Evolutionary conservation across 2,888 invertebrate species (phyloP).

Genomic region (Leuctra nigra): DNA sequence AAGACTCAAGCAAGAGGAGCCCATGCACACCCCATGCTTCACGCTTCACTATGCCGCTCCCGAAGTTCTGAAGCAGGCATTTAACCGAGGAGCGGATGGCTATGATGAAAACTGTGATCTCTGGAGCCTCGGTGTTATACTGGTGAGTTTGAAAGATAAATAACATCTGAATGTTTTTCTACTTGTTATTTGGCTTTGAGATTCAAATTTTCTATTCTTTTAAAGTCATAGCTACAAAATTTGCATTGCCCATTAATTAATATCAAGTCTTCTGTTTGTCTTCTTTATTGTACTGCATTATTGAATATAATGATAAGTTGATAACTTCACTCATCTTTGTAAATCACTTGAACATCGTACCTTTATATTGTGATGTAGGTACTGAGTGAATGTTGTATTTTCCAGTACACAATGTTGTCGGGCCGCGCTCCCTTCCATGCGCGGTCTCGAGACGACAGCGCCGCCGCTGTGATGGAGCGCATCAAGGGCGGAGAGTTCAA

Average conservation of each 20-base stretch:
- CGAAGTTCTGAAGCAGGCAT: constrained; percentile 70
- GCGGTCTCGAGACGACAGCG: constrained; percentile 61
- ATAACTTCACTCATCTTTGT: too few relatives aligned
- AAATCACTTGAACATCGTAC: too few relatives aligned
- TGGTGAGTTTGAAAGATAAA: too few relatives aligned
- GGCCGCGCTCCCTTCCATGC: constrained; percentile 84
- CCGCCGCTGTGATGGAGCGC: constrained; percentile 67
- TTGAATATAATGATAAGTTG: too few relatives aligned
- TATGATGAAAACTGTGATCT: constrained; percentile 93
- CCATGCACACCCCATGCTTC: constrained; percentile 81
- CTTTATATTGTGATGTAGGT: too few relatives aligned
- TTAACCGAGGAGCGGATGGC: constrained; percentile 43
- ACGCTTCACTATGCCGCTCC: constrained; percentile 94
- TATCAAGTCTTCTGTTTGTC: too few relatives aligned
- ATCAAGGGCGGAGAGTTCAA: constrained; percentile 74
- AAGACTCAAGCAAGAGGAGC: constrained; percentile 57
- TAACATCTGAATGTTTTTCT: too few relatives aligned
- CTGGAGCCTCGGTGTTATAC: constrained; percentile 92
- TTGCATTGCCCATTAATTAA: too few relatives aligned
- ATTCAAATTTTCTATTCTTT: too few relatives aligned
- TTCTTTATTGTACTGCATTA: too few relatives aligned
- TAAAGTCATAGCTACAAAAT: too few relatives aligned
- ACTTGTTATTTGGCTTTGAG: too few relatives aligned
- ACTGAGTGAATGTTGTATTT: constrained; percentile 22
- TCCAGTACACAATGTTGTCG: constrained; percentile 72